Percentiles rank a stretch among this genome's conserved stretches.
Conservation (phyloP, 1,140 invertebrate species). For the Stegodyphus mimosarum region DNA sequence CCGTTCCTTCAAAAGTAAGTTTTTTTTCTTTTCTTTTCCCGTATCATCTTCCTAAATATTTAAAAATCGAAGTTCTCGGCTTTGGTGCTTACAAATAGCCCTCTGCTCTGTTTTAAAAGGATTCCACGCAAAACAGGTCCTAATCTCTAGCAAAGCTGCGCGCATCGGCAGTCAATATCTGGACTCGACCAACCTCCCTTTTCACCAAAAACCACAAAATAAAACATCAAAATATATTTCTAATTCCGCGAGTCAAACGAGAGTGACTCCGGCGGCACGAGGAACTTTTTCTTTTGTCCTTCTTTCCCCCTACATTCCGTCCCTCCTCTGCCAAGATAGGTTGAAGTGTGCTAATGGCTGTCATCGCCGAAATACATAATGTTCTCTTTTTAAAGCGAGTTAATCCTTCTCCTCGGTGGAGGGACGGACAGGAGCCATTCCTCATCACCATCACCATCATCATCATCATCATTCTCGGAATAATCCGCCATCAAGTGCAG, state of each 20-base stretch:
- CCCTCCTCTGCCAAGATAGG: neutral
- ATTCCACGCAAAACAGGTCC: too few relatives aligned
- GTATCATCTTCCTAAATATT: too few relatives aligned
- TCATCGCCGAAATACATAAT: slow-evolving; percentile 17
- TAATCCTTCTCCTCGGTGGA: slow-evolving; percentile 19
- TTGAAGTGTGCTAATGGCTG: slow-evolving; percentile 45
- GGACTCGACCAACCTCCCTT: too few relatives aligned
- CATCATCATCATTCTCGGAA: slow-evolving; percentile 10
- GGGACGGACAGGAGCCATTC: slow-evolving; percentile 31
- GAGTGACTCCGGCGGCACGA: neutral
- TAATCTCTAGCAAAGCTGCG: too few relatives aligned
- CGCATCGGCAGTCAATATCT: too few relatives aligned
- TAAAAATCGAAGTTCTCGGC: too few relatives aligned
- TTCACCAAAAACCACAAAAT: too few relatives aligned
- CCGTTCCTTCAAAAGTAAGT: too few relatives aligned
- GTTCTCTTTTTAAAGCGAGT: slow-evolving; percentile 18
- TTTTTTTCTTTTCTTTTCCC: too few relatives aligned
- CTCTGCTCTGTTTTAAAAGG: too few relatives aligned
- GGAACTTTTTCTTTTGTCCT: neutral
- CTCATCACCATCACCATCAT: slow-evolving; percentile 25
- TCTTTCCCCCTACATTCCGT: neutral
- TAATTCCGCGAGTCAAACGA: slow-evolving; percentile 33
- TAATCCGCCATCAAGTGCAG: slow-evolving; percentile 53
- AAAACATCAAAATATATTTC: slow-evolving; percentile 1
- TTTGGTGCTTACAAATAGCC: too few relatives aligned